These are phyloP conservation scores for Artemia sinica DNA, from an alignment of 2,888 invertebrate genomes.

Conservation along the genomic window DNA sequence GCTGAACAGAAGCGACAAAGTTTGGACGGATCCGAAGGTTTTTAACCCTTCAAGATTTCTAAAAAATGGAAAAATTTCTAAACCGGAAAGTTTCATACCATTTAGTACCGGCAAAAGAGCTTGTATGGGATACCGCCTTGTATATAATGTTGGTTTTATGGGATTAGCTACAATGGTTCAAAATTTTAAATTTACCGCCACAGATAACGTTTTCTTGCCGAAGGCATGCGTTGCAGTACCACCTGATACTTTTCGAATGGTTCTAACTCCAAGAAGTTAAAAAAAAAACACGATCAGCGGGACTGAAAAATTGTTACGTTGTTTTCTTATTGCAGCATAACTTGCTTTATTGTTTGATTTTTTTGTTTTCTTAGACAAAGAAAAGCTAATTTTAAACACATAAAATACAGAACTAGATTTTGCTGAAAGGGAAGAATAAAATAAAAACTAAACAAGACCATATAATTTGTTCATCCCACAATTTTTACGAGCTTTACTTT, in stretches of 20 bases:
- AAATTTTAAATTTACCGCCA: slow-evolving; percentile 44
- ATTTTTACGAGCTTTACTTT: too few relatives aligned
- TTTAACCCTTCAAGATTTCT: slow-evolving; percentile 62
- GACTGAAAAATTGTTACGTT: not conserved
- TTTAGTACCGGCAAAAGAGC: slow-evolving; percentile 73
- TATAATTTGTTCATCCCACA: too few relatives aligned
- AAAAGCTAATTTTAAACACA: too few relatives aligned
- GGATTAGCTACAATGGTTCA: slow-evolving; percentile 53
- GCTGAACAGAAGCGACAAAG: slow-evolving; percentile 50
- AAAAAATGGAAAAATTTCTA: slow-evolving; percentile 37
- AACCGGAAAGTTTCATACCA: slow-evolving; percentile 58
- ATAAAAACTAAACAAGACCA: too few relatives aligned
- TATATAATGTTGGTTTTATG: slow-evolving; percentile 51
- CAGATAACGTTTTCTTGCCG: slow-evolving; percentile 33
- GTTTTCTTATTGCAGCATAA: not conserved
- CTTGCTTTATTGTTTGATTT: too few relatives aligned
- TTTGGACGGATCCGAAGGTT: slow-evolving; percentile 51
- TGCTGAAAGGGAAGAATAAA: too few relatives aligned
- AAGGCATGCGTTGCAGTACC: slow-evolving; percentile 56
- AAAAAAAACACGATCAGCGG: not conserved
- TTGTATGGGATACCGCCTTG: slow-evolving; percentile 62
- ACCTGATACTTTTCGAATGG: slow-evolving; percentile 48
- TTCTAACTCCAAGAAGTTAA: slow-evolving; percentile 1
- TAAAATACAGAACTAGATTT: too few relatives aligned
- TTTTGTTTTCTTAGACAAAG: too few relatives aligned